phyloP scores from a whole-genome alignment of 2,113 vertebrate species.

The Todiramphus saurophagus region DNA sequence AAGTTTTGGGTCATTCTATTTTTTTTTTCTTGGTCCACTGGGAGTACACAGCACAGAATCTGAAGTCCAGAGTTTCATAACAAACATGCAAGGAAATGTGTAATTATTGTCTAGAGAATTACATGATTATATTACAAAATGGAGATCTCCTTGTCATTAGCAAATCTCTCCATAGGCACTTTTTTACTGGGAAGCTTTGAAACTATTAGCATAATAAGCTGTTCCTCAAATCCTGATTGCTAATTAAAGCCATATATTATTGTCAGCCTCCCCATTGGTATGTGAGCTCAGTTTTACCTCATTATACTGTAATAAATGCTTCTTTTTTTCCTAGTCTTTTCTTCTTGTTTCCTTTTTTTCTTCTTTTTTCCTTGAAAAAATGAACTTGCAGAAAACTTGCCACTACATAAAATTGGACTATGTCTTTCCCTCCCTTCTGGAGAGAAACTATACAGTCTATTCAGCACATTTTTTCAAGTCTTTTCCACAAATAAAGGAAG shows the following conservation, averaged over 20 bases:
- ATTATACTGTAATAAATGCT: conserved; percentile 61
- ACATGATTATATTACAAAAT: conserved; percentile 41
- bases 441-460: not conserved
- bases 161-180: conserved; percentile 46
- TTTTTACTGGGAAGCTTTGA: conserved; percentile 46
- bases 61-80: conserved; percentile 18
- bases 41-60: not conserved
- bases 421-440: not conserved
- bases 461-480: not conserved
- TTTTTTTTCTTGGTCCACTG: not conserved
- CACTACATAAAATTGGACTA: not conserved
- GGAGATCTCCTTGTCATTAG: conserved; percentile 53
- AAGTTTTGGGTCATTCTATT: not conserved
- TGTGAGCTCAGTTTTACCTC: conserved; percentile 32
- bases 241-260: conserved; percentile 70
- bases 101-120: conserved; percentile 53
- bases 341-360: not conserved
- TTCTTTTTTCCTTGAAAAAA: not conserved
- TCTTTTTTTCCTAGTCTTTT: not conserved
- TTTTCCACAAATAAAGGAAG: not conserved
- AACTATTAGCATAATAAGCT: conserved; percentile 58
- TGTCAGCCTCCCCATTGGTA: conserved; percentile 55
- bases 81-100: conserved; percentile 3
- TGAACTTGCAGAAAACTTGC: not conserved
- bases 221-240: conserved; percentile 62